A percentile compares a stretch with the other conserved stretches of the same genome.
These are phyloP conservation scores for Brachyptera risi DNA, from an alignment of 2,888 invertebrate species.

Conservation along the genomic window DNA sequence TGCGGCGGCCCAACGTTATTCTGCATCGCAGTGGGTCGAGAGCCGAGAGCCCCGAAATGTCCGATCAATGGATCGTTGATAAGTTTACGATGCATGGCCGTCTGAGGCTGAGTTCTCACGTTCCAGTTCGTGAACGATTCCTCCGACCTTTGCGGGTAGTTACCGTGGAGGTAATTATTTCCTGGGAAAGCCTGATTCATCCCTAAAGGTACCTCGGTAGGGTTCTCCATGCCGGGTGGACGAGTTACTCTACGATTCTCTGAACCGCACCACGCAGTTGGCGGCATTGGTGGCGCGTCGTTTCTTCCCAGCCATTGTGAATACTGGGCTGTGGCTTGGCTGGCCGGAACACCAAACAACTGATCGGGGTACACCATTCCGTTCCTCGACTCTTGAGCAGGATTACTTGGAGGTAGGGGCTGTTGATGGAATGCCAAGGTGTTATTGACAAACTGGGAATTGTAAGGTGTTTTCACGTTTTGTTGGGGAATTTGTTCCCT, in stretches of 20 bases:
- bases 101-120: no score
- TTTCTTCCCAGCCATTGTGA: not conserved
- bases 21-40: no score
- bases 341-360: slow-evolving; percentile 50
- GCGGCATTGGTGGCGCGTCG: not conserved
- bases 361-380: no score
- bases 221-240: not conserved
- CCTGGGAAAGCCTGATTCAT: no score
- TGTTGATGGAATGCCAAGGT: slow-evolving; percentile 29
- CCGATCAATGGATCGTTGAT: no score
- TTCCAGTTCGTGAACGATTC: no score
- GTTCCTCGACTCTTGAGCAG: slow-evolving; percentile 1
- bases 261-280: not conserved
- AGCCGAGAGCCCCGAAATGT: no score
- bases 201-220: no score
- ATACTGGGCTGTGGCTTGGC: slow-evolving; percentile 34
- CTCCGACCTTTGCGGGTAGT: not conserved
- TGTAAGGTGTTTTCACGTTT: not conserved
- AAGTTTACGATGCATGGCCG: no score
- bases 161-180: no score
- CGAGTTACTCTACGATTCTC: not conserved
- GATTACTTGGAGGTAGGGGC: slow-evolving; percentile 10
- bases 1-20: no score
- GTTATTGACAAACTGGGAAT: not conserved
- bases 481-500: not conserved